phyloP scores from a whole-genome alignment of 2,888 invertebrate genomes.

The Orchesellides sinensis region DNA sequence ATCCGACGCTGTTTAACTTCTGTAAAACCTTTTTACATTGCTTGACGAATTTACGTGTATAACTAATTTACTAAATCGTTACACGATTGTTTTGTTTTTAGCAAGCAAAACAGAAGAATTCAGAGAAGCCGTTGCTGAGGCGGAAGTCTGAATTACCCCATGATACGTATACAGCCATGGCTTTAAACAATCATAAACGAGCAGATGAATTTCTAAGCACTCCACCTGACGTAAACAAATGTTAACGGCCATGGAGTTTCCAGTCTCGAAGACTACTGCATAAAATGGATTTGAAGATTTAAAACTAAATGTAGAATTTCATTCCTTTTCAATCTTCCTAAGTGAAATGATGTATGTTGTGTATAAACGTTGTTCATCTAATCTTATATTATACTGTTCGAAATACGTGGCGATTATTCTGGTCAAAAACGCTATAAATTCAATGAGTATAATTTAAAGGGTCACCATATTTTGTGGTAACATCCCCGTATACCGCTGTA shows the following conservation, averaged over 20 bases:
- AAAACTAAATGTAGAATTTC: slow-evolving; percentile 15
- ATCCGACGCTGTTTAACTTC: too few species aligned
- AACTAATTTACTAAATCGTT: too few species aligned
- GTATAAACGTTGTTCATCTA: not conserved
- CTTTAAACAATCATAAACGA: slow-evolving; percentile 93
- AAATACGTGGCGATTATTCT: slow-evolving; percentile 29
- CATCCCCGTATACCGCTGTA: slow-evolving; percentile 18
- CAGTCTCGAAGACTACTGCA: not conserved
- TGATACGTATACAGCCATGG: slow-evolving; percentile 93
- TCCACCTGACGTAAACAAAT: slow-evolving; percentile 91
- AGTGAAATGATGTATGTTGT: slow-evolving; percentile 4
- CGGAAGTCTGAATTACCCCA: slow-evolving; percentile 97
- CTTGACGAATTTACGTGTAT: not conserved
- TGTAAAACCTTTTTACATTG: not conserved
- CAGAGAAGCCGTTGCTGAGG: slow-evolving; percentile 92
- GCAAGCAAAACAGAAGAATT: slow-evolving; percentile 80
- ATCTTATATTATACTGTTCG: not conserved
- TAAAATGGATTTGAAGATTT: not conserved
- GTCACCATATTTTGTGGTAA: not conserved
- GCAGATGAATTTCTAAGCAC: slow-evolving; percentile 93
- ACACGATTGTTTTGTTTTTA: not conserved
- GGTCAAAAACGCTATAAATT: slow-evolving; percentile 24
- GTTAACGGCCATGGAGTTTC: slow-evolving; percentile 79
- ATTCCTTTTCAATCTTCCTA: slow-evolving; percentile 28
- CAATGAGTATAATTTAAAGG: not conserved